phyloP scores from a whole-genome alignment of 2,888 invertebrate species.

The Caradrina kadenii region DNA sequence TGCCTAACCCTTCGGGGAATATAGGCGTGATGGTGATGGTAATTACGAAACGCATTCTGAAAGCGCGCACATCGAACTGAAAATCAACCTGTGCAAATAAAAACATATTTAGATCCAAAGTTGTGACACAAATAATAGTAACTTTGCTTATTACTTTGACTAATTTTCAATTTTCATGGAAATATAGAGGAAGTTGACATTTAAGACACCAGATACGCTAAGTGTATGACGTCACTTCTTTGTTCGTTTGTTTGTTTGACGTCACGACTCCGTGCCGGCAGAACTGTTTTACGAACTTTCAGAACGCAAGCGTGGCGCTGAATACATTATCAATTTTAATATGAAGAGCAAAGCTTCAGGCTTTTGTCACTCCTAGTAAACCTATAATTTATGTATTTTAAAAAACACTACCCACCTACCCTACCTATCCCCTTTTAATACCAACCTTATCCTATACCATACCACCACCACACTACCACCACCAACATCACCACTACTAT shows the following conservation, averaged over 20 bases:
- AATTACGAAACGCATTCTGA: too few species aligned
- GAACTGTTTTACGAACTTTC: slow-evolving; percentile 69
- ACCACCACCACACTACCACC: too few species aligned
- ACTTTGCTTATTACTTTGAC: not conserved
- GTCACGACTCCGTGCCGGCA: slow-evolving; percentile 24
- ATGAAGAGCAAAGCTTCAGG: slow-evolving; percentile 29
- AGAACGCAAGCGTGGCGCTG: slow-evolving; percentile 68
- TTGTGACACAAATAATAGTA: too few species aligned
- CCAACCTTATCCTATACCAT: too few species aligned
- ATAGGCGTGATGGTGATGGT: too few species aligned
- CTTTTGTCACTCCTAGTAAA: slow-evolving; percentile 22
- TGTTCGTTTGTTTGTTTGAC: slow-evolving; percentile 27
- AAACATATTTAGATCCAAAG: too few species aligned
- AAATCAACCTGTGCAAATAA: too few species aligned
- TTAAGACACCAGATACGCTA: not conserved
- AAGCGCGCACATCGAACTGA: too few species aligned
- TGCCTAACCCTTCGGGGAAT: too few species aligned
- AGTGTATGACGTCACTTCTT: slow-evolving; percentile 20
- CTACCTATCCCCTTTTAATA: too few species aligned
- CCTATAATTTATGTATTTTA: not conserved
- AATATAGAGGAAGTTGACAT: not conserved
- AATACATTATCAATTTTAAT: slow-evolving; percentile 65
- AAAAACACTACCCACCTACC: too few species aligned
- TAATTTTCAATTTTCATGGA: not conserved
- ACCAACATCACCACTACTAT: too few species aligned